Evolutionary conservation across 2,888 invertebrate species (phyloP).

Genomic region (Napeogenes inachia): DNA sequence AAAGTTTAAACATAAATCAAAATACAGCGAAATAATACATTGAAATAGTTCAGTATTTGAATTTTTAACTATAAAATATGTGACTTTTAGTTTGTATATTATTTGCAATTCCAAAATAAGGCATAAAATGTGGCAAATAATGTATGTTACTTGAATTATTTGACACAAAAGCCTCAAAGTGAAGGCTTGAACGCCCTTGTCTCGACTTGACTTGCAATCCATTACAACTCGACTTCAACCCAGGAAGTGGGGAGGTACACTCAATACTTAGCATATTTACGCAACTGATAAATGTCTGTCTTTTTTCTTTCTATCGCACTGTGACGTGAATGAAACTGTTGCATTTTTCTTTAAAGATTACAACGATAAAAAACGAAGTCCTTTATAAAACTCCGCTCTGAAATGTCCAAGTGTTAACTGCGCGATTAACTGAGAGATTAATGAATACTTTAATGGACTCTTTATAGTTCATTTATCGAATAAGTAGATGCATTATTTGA

Average conservation of each 20-base stretch:
- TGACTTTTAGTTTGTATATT: not conserved
- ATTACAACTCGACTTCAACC: conserved; percentile 43
- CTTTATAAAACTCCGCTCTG: conserved; percentile 20
- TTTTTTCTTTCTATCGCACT: conserved; percentile 62
- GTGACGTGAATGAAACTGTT: conserved; percentile 58
- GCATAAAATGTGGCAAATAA: not conserved
- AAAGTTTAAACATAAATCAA: no score
- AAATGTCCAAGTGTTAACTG: conserved; percentile 9
- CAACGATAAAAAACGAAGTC: conserved; percentile 32
- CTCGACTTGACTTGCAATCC: conserved; percentile 73
- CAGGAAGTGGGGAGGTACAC: conserved; percentile 42
- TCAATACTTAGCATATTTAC: conserved; percentile 68
- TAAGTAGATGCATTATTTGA: not conserved
- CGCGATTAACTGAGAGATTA: not conserved
- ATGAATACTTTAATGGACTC: not conserved
- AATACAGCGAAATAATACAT: no score
- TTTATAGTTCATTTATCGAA: not conserved
- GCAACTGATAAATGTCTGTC: conserved; percentile 65
- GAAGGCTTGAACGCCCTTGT: conserved; percentile 67
- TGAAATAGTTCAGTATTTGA: no score
- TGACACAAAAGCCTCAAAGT: conserved; percentile 28
- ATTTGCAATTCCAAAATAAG: no score
- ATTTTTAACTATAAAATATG: not conserved
- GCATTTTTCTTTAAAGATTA: conserved; percentile 63
- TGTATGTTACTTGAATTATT: conserved; percentile 31